These are phyloP conservation scores for Rousettus leschenaultii DNA, from an alignment of 2,113 vertebrate genomes.

Conservation along the genomic window DNA sequence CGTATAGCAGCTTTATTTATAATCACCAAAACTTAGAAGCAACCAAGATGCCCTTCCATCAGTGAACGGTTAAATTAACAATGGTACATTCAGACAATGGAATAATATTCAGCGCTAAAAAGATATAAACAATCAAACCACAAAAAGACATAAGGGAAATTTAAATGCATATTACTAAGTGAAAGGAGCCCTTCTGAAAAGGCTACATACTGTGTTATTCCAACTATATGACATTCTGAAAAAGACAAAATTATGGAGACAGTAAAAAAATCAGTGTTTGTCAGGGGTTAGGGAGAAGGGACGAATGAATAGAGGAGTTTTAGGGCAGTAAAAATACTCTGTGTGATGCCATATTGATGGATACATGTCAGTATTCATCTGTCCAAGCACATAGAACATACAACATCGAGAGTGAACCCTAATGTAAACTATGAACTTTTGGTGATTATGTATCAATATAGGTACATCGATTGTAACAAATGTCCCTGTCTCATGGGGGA, in stretches of 20 bases:
- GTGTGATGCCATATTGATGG: neutral
- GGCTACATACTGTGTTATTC: neutral
- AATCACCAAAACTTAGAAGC: neutral
- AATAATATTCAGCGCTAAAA: neutral
- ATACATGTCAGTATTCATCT: neutral
- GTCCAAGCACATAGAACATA: neutral
- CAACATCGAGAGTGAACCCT: neutral
- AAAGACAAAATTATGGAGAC: neutral
- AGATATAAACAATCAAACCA: neutral
- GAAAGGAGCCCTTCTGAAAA: neutral
- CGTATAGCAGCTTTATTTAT: neutral
- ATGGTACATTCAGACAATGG: neutral
- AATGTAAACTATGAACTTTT: neutral
- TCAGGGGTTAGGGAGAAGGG: neutral
- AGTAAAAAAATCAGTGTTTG: neutral
- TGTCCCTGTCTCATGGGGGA: accelerated
- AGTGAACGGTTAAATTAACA: neutral
- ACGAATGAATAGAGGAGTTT: neutral
- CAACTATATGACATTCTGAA: neutral
- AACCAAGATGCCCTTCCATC: neutral
- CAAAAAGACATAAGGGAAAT: neutral
- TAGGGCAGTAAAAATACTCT: neutral
- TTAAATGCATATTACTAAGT: neutral
- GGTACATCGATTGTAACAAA: neutral
- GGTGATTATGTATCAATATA: neutral